phyloP scores from a whole-genome alignment of 2,797 vertebrate species.

The Sebastes matsubarae region DNA sequence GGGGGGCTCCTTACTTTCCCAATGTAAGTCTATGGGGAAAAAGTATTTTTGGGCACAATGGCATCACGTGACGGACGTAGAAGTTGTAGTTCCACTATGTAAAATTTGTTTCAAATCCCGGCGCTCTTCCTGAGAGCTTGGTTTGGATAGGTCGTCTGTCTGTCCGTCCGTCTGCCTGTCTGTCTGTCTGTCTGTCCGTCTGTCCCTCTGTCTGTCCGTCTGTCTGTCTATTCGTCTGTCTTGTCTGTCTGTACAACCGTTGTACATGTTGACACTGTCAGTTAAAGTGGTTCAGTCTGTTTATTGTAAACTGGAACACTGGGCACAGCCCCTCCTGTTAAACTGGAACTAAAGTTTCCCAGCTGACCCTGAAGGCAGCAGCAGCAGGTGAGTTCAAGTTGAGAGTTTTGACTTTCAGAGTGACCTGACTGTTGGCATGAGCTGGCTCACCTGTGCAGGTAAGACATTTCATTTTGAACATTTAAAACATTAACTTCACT shows the following conservation, averaged over 20 bases:
- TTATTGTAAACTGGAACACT: not conserved
- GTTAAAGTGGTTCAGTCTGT: not conserved
- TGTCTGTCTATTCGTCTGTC: too few species aligned
- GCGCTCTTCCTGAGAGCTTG: too few species aligned
- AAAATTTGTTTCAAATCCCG: too few species aligned
- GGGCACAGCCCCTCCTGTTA: not conserved
- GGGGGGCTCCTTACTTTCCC: too few species aligned
- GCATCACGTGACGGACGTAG: too few species aligned
- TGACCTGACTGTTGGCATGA: not conserved
- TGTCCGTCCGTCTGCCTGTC: too few species aligned
- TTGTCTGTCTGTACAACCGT: not conserved
- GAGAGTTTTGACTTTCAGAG: not conserved
- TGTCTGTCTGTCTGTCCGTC: too few species aligned
- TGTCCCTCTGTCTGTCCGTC: too few species aligned
- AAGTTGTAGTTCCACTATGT: too few species aligned
- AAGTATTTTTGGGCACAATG: rapidly evolving
- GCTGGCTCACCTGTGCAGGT: slow-evolving; percentile 29
- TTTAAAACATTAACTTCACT: not conserved
- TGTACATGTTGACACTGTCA: not conserved
- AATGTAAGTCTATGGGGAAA: too few species aligned
- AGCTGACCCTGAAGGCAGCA: slow-evolving; percentile 20
- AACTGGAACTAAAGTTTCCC: slow-evolving; percentile 5
- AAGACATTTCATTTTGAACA: not conserved
- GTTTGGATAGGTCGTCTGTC: too few species aligned
- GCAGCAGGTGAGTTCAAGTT: not conserved